phyloP scores from a whole-genome alignment of 64 coral and sea anemone genomes.

The Acropora tenuis region DNA sequence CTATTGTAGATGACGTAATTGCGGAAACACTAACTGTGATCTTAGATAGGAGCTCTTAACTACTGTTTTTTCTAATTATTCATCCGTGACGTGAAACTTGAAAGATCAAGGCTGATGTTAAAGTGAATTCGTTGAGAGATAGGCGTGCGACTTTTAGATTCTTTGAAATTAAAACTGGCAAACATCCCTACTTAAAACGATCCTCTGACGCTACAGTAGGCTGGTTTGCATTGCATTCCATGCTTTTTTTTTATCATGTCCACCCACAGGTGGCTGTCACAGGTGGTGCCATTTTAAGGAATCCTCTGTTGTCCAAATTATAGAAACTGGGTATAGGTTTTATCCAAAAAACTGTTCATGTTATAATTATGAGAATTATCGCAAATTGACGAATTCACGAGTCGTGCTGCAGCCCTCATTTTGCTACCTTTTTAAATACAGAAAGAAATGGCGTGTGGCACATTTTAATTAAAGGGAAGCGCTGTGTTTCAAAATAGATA shows the following conservation, averaged over 20 bases:
- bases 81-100: neutral
- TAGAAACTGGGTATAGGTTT: neutral
- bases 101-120: neutral
- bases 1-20: neutral
- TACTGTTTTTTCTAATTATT: neutral
- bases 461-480: neutral
- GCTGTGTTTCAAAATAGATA: neutral
- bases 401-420: neutral
- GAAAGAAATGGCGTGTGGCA: neutral
- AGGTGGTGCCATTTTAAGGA: neutral
- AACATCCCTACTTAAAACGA: too few relatives aligned
- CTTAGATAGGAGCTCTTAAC: neutral
- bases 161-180: neutral
- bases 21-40: neutral
- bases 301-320: neutral
- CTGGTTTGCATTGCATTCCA: neutral
- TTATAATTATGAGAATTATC: neutral
- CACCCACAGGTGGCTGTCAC: neutral
- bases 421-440: neutral
- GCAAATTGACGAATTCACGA: neutral
- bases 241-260: neutral
- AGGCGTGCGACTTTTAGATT: neutral
- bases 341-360: neutral
- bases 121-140: neutral
- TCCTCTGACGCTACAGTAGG: too few relatives aligned